These are phyloP conservation scores for Platalea minor DNA, from an alignment of 2,797 vertebrate genomes.

Conservation along the genomic window DNA sequence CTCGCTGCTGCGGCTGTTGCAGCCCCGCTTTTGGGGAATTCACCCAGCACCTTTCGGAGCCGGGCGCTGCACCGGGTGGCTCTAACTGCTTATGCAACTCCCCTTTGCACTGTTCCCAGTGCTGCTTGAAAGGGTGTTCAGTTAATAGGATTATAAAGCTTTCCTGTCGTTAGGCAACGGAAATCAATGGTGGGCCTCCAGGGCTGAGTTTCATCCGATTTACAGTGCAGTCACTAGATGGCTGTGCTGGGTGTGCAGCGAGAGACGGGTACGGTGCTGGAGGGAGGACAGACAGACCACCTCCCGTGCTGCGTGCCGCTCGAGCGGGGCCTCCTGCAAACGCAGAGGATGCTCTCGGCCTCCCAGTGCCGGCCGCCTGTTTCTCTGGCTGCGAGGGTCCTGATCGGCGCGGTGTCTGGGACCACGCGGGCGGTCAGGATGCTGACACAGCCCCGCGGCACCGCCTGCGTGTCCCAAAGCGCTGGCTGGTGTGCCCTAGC, in stretches of 20 bases:
- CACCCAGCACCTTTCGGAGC: accelerated
- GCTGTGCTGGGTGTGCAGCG: background rate
- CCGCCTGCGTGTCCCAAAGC: accelerated
- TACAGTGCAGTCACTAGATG: background rate
- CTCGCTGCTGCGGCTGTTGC: background rate
- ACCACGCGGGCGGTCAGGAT: accelerated
- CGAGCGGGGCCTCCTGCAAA: background rate
- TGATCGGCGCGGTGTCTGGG: background rate
- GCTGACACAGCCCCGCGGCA: background rate
- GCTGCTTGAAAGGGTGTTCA: conserved; percentile 46
- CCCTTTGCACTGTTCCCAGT: background rate
- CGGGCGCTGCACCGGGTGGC: accelerated
- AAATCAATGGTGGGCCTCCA: conserved; percentile 42
- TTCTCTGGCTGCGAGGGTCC: background rate
- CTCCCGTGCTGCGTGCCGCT: accelerated
- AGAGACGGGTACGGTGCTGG: background rate
- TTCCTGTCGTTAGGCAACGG: conserved; percentile 54
- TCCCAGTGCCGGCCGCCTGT: accelerated
- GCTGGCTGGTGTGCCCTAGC: background rate
- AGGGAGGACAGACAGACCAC: accelerated
- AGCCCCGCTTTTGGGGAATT: background rate
- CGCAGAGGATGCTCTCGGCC: background rate
- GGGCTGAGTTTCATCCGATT: conserved; percentile 16
- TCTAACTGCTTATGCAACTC: background rate
- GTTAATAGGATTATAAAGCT: conserved; percentile 66